Base-by-base conservation (phyloP, 2,888 invertebrate species). In the Leptinotarsa peninsularis region DNA sequence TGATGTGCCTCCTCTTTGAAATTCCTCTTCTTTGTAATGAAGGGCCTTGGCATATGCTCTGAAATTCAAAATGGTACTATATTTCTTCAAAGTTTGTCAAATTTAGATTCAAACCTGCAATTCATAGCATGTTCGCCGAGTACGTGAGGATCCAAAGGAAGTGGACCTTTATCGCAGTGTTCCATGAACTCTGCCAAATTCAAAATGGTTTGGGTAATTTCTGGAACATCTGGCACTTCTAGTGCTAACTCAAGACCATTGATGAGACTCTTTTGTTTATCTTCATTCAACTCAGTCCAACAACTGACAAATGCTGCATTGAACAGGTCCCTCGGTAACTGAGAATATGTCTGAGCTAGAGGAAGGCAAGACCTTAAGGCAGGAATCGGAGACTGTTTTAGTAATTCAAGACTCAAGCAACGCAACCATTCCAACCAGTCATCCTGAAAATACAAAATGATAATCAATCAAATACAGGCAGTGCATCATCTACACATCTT, bases 151-250 rank as follows among this genome's bases (percentile, higher is more conserved):
- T 97, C 94, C 76, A 99, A 91, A 0, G 98, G 98, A 78, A 99
- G 89, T 0, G 98, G 95, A 33, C 98, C 98, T 85, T 96, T 95
- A 85, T 99, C 99, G 85, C 98, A 99, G 86, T 99, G 99, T 84
- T 99, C 99, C 98, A 99, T 98, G 85, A 99, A 99, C 88, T 99
- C 99, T 0, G 98, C 98, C 78, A 99, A 90, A 89, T 99, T 99
- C 17, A 99, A 90, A 77, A 99, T 95, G 0, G 98, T 97, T 85
- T 98, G 98, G 0, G 98, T 98, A 66, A 98, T 94, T 87, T 99
- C 98, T 0, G 98, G 97, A 72, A 98, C 93, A 85, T 98, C 98
- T 4, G 97, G 96, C 0, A 98, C 96, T 76, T 94, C 93, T 10
- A 99, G 89, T 0, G 99, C 99, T 85, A 96, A 94, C 82, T 96